phyloP scores from a whole-genome alignment of 2,797 vertebrate genomes.

The Fistularia commersonii region DNA sequence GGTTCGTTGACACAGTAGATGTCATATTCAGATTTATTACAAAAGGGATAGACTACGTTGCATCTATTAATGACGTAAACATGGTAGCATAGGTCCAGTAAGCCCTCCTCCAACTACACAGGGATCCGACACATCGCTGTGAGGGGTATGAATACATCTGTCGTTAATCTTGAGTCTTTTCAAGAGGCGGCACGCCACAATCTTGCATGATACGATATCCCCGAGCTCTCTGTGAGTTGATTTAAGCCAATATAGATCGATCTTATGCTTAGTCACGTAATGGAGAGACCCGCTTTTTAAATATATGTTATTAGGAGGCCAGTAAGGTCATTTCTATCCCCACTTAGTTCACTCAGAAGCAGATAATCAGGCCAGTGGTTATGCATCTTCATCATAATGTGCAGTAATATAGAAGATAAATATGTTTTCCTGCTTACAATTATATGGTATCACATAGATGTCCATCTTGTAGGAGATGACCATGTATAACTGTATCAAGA shows the following conservation, averaged over 20 bases:
- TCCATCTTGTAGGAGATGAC: too few relatives aligned
- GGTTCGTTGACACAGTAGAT: slow-evolving; percentile 19
- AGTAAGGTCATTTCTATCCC: too few relatives aligned
- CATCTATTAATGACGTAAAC: slow-evolving; percentile 26
- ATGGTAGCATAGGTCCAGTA: slow-evolving; percentile 36
- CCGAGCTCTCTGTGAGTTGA: slow-evolving; percentile 9
- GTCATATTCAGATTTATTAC: slow-evolving; percentile 47
- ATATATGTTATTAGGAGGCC: too few relatives aligned
- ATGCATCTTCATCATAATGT: too few relatives aligned
- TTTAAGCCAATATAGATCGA: too few relatives aligned
- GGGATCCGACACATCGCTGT: slow-evolving; percentile 17
- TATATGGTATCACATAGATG: too few relatives aligned
- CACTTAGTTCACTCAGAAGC: too few relatives aligned
- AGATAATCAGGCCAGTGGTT: too few relatives aligned
- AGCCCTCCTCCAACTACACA: slow-evolving; percentile 23
- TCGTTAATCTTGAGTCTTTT: slow-evolving; percentile 57
- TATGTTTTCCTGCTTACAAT: too few relatives aligned
- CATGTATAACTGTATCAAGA: too few relatives aligned
- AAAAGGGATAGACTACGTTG: slow-evolving; percentile 43
- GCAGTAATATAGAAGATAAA: too few relatives aligned
- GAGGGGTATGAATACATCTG: slow-evolving; percentile 47
- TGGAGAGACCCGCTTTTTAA: too few relatives aligned
- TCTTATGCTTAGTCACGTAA: background rate
- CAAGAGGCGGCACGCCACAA: slow-evolving; percentile 44
- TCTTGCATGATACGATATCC: slow-evolving; percentile 18